Evolutionary conservation across 2,113 vertebrate genomes (phyloP).

Genomic region (Nycticorax nycticorax): DNA sequence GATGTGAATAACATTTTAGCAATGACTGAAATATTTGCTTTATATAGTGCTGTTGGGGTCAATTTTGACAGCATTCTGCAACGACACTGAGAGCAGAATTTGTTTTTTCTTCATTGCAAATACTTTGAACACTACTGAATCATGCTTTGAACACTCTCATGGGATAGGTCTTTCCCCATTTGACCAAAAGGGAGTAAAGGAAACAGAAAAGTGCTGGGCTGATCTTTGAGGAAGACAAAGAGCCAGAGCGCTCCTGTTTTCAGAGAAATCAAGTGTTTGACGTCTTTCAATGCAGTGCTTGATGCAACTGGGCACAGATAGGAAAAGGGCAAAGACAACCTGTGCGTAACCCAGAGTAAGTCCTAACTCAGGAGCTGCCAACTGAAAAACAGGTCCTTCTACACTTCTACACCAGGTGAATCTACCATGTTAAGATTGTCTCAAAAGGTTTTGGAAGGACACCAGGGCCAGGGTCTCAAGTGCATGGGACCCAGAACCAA

Average conservation of each 20-base stretch:
- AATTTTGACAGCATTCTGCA: neutral
- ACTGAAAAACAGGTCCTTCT: neutral
- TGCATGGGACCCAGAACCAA: neutral
- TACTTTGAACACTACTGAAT: neutral
- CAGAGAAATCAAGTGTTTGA: neutral
- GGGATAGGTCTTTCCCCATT: neutral
- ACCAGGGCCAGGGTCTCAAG: neutral
- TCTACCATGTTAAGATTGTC: neutral
- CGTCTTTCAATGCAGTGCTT: neutral
- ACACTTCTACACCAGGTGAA: neutral
- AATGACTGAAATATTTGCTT: neutral
- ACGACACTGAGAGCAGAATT: neutral
- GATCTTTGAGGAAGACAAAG: neutral
- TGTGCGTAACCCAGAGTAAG: rapidly evolving
- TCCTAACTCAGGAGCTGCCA: neutral
- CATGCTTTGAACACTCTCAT: neutral
- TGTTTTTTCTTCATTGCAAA: neutral
- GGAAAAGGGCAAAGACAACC: neutral
- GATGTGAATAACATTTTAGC: neutral
- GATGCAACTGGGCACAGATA: neutral
- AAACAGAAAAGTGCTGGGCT: neutral
- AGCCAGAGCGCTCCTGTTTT: neutral
- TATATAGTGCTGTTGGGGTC: neutral
- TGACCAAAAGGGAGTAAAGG: neutral
- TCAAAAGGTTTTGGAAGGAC: neutral